Evolutionary conservation across 2,113 vertebrate genomes (phyloP).

Genomic region (Sebastes schlegelii): DNA sequence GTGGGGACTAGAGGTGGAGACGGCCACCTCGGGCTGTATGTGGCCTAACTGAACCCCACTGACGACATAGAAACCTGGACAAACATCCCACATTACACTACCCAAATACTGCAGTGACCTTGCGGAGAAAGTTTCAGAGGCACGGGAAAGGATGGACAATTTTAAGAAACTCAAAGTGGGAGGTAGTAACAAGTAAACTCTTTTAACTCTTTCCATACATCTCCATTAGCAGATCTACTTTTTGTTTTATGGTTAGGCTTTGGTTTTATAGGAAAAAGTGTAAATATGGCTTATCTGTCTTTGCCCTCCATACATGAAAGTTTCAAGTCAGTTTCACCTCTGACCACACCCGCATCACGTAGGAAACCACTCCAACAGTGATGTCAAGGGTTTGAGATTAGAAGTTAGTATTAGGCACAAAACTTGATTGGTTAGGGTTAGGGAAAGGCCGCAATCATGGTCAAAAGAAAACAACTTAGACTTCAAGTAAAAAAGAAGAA

Average conservation of each 20-base stretch:
- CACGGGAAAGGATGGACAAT: not conserved
- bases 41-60: slow-evolving; percentile 40
- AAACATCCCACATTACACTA: slow-evolving; percentile 41
- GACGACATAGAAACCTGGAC: slow-evolving; percentile 44
- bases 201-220: not conserved
- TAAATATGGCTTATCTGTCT: not conserved
- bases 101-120: slow-evolving; percentile 53
- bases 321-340: not conserved
- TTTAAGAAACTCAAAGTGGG: slow-evolving; percentile 2
- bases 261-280: not conserved
- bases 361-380: no score
- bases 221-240: not conserved
- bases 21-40: slow-evolving; percentile 49
- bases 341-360: not conserved
- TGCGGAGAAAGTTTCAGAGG: slow-evolving; percentile 41
- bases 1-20: slow-evolving; percentile 30
- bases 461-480: not conserved
- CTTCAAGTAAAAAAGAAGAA: not conserved
- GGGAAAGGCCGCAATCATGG: not conserved
- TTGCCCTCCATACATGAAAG: not conserved
- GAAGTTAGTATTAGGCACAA: not conserved
- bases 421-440: not conserved
- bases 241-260: no score
- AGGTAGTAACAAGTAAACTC: not conserved
- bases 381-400: no score